Base-by-base conservation (phyloP, 2,888 invertebrate species). In the Oscheius sp. region DNA sequence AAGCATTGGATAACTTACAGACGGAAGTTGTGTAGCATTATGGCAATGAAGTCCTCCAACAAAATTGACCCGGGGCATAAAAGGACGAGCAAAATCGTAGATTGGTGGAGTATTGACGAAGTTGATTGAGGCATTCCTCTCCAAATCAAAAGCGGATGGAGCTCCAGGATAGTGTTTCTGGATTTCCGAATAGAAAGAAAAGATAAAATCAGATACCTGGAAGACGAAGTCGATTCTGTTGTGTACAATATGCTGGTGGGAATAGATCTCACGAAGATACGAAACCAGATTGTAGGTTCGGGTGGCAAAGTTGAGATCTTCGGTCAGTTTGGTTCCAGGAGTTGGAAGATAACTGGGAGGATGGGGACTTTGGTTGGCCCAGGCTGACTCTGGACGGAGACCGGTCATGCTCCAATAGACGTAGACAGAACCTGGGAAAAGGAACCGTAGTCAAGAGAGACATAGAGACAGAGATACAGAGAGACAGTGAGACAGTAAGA, bases 51-150 rank as follows among this genome's bases (percentile, higher is more conserved):
- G 79, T 10, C 86, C 87, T 60, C 89, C 89, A 9, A 89, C 88
- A 65, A 87, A 89, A 68, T 89, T 87, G 57, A 88, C 88, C 66
- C 88, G 75, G 55, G 88, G 88, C 87, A 87, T 89, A 74, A 81
- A 89, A 5, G 89, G 87, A 11, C 89, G 78, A 7, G 89, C 83
- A 73, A 89, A 89, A 70, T 89, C 89, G 73, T 86, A 89, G 51
- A 89, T 88, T 2, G 89, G 89, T 29, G 89, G 89, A 50, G 84
- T 88, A 73, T 89, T 89, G 48, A 89, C 84, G 73, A 87, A 85
- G 73, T 89, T 89, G 55, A 89, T 81, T 9, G 87, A 87, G 7
- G 89, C 89, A 72, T 89, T 89, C 53, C 89, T 75, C 74, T 89
- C 89, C 74, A 89, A 83, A 59, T 83, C 79, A 71, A 89, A 89